phyloP scores from a whole-genome alignment of 2,113 vertebrate genomes.

The Bucco capensis region DNA sequence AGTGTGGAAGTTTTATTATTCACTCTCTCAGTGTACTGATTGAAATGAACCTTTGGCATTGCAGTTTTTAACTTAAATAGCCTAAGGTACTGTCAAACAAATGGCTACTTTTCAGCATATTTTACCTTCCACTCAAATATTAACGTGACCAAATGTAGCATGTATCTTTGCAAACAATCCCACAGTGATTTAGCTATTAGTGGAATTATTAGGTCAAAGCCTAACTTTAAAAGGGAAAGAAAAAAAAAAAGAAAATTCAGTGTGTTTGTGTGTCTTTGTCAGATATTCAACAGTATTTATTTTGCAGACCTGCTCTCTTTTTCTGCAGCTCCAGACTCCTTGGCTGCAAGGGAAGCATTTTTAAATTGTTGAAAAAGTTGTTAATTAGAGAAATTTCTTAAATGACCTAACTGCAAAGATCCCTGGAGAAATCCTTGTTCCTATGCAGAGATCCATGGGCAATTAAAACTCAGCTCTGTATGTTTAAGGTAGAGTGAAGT shows the following conservation, averaged over 20 bases:
- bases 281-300: background rate
- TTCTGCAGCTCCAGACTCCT: background rate
- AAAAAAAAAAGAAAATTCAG: background rate
- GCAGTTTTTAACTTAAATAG: background rate
- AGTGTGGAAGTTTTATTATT: background rate
- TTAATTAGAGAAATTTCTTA: conserved; percentile 20
- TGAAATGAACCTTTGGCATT: background rate
- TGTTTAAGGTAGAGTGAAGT: background rate
- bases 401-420: background rate
- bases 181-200: background rate
- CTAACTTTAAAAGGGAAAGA: background rate
- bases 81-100: background rate
- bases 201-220: background rate
- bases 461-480: background rate
- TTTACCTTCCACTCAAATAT: background rate
- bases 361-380: background rate
- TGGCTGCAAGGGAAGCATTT: background rate
- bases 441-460: background rate
- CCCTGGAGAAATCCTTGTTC: background rate
- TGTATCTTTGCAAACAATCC: background rate
- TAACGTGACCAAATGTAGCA: background rate
- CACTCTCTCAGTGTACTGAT: background rate
- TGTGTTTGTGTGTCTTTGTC: background rate
- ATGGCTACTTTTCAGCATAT: background rate
- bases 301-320: background rate